A percentile compares a stretch with the other conserved stretches of the same genome.
These are phyloP conservation scores for Drosophila mojavensis DNA, from an alignment of 1,140 invertebrate species.

Conservation along the genomic window DNA sequence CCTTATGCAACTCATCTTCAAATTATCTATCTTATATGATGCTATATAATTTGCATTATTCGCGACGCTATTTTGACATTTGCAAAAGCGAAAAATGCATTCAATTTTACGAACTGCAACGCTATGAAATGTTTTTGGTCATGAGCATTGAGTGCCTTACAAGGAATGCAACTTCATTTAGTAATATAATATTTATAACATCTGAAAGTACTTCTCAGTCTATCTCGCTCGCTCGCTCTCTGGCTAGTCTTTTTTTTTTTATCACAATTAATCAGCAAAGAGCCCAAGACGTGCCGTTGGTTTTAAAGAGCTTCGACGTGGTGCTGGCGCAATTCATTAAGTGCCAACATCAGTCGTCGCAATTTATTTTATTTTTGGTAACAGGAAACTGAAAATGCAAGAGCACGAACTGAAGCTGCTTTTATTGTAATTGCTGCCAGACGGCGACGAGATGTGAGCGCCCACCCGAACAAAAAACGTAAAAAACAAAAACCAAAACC, in stretches of 20 bases:
- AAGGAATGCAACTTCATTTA: conserved; percentile 52
- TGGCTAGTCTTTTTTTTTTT: not conserved
- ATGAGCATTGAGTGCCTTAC: conserved; percentile 40
- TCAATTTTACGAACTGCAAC: not conserved
- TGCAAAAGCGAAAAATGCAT: conserved; percentile 19
- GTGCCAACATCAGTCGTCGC: conserved; percentile 49
- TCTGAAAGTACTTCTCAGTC: conserved; percentile 12
- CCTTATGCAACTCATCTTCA: too few species aligned
- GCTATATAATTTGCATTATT: not conserved
- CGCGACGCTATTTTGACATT: conserved; percentile 13
- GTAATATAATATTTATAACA: conserved; percentile 43
- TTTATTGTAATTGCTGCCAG: conserved; percentile 63
- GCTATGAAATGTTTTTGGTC: conserved; percentile 18
- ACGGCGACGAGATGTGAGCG: conserved; percentile 33
- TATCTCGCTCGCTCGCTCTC: not conserved
- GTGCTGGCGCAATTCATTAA: conserved; percentile 57
- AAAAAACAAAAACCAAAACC: conserved; percentile 6
- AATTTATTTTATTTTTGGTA: conserved; percentile 68
- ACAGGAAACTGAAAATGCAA: conserved; percentile 61
- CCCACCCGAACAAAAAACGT: conserved; percentile 35
- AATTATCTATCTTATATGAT: too few species aligned
- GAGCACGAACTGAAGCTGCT: conserved; percentile 51
- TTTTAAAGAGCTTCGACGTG: conserved; percentile 32
- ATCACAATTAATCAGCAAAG: conserved; percentile 60
- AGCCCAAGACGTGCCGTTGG: conserved; percentile 53